Evolutionary conservation across 2,888 invertebrate species (phyloP).

Genomic region (Caenorhabditis plicata): DNA sequence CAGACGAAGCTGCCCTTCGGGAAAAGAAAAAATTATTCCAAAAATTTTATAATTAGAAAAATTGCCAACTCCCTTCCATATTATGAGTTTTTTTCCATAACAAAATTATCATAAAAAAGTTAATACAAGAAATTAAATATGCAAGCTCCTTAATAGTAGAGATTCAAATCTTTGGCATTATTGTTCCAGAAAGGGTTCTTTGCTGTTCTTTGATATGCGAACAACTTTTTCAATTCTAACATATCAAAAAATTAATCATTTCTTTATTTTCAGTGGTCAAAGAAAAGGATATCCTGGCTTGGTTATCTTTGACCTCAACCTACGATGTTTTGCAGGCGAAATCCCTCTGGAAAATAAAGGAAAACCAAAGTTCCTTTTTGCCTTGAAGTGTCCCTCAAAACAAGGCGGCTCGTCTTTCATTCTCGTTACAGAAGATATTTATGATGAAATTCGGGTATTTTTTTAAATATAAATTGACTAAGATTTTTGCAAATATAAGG

Average conservation of each 20-base stretch:
- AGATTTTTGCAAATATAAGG: conserved; percentile 17
- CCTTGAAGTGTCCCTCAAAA: conserved; percentile 51
- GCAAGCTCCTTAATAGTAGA: too few species aligned
- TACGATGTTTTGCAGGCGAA: conserved; percentile 55
- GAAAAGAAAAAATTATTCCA: too few species aligned
- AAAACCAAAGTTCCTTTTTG: conserved; percentile 59
- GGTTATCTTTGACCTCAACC: conserved; percentile 58
- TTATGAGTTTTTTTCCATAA: not conserved
- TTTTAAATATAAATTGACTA: conserved; percentile 1
- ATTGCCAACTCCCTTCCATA: too few species aligned
- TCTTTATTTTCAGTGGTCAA: conserved; percentile 50
- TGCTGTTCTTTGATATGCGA: too few species aligned
- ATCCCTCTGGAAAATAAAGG: conserved; percentile 55
- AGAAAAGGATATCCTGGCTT: conserved; percentile 59
- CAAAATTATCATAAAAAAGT: conserved; percentile 1
- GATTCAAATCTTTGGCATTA: too few species aligned
- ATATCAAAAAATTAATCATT: not conserved
- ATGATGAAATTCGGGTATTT: conserved; percentile 32
- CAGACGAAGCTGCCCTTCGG: too few species aligned
- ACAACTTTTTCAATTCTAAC: too few species aligned
- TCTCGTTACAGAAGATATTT: conserved; percentile 46
- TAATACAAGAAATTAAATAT: too few species aligned
- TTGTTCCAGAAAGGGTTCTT: too few species aligned
- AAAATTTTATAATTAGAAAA: too few species aligned
- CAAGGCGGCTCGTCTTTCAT: conserved; percentile 56